Percentiles rank a stretch among this genome's conserved stretches.
These are phyloP conservation scores for Oncopodura yosiiana DNA, from an alignment of 1,140 invertebrate species.

Conservation along the genomic window DNA sequence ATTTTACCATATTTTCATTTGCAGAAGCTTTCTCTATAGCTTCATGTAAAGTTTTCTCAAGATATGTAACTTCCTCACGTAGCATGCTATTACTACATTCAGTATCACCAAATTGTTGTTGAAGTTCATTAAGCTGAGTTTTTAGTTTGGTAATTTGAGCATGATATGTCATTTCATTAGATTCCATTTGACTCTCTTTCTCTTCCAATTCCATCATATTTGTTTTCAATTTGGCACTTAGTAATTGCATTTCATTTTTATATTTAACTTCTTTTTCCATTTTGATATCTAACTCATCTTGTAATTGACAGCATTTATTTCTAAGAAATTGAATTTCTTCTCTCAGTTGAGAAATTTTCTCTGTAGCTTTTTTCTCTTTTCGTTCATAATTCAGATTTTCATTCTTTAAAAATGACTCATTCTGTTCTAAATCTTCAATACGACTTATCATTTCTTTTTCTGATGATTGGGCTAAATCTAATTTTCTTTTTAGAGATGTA, in stretches of 20 bases:
- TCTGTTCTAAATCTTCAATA: constrained; percentile 39
- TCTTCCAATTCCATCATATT: constrained; percentile 21
- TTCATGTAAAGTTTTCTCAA: constrained; percentile 32
- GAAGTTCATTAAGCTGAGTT: constrained; percentile 19
- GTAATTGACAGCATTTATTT: constrained; percentile 30
- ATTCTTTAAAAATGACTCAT: constrained; percentile 33
- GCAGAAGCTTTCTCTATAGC: constrained; percentile 16
- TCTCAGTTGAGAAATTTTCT: constrained; percentile 22
- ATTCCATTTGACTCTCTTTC: constrained; percentile 25
- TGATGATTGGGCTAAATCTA: constrained; percentile 35
- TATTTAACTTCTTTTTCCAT: constrained; percentile 17
- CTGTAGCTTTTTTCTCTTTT: constrained; percentile 20
- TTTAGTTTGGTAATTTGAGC: constrained; percentile 30
- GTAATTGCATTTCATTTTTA: constrained; percentile 28
- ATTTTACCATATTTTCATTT: constrained; percentile 23
- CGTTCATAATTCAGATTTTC: constrained; percentile 32
- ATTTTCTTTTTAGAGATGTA: constrained; percentile 27
- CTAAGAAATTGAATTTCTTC: constrained; percentile 29
- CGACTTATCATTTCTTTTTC: constrained; percentile 37
- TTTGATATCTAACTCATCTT: constrained; percentile 29
- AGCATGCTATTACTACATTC: constrained; percentile 34
- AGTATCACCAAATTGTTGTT: constrained; percentile 22
- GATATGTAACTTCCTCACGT: constrained; percentile 30
- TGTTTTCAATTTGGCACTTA: constrained; percentile 23
- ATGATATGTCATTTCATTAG: constrained; percentile 15